Evolutionary conservation across 1,140 invertebrate genomes (phyloP), one percentile per base, ranked within the genome.

Genomic region (Neuroterus valhalla): DNA sequence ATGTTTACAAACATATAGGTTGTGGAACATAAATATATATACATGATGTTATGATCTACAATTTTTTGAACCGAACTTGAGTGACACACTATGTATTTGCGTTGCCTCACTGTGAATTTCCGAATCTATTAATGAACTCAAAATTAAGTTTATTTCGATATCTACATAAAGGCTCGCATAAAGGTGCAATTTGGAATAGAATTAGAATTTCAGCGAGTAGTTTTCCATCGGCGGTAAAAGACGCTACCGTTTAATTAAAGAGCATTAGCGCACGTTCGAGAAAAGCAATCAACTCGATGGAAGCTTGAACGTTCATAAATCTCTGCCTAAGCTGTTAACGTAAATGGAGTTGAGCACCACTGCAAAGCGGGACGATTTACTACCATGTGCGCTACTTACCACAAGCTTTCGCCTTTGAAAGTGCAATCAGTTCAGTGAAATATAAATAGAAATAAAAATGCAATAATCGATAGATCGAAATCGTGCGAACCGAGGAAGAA

Each of bases 301-400:
- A 77, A 72, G 55, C 66, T 74, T 71, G 68, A 78, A 76, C 74
- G 73, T 50, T 76, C 75, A 71, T 82, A 82, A 80, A 80, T 82
- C 71, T 69, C 70, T 38, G 66, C 67, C 44, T 55, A 66, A 23
- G 55, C 6, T 62, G 55, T 62, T n/a, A 62, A 38, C 55, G 15
- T 62, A 62, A 62, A 62, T 62, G 15, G 26, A 26, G 23, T 62
- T 62, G 55, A 62, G 55, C 23, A 26, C 55, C 55, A 26, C 55
- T 62, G 55, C 55, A 62, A 62, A 62, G 31, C 55, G 55, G 8
- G 26, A 1, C 52, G 19, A 55, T 55, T 55, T 55, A 55, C 52
- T 55, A 31, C 52, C 52, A 55, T 26, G 55, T 62, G 26, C 55
- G 15, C 55, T 62, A 62, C 26, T 62, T 26, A 38, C 55, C 55